Base-by-base conservation (phyloP, 2,797 vertebrate species). In the Coregonus sp. region DNA sequence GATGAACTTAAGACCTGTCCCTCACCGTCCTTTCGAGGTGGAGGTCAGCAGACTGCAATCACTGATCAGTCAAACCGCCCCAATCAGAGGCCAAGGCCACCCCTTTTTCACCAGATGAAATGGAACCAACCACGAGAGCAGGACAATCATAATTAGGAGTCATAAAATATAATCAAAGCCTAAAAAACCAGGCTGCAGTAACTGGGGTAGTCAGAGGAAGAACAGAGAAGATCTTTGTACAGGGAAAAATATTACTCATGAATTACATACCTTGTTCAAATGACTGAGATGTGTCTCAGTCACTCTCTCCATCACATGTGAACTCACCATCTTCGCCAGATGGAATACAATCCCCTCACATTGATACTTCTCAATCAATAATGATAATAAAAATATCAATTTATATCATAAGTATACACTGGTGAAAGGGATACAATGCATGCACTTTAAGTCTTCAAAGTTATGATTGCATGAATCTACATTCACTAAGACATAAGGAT, bases 1-100 rank as follows among this genome's bases (percentile, higher is more conserved):
- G 86, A 92, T 94, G 94, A 94, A 94, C 93, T 94, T 94, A 93
- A 95, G 93, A 93, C 82, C 87, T 93, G 93, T 93, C 93, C 91
- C 87, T 92, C 91, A 94, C 89, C 86, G 92, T 95, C 94, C 88
- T 79, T 81, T 78, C 84, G 88, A 91, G 90, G 86, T 88, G 88
- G 86, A 93, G 94, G 94, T 95, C 93, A 94, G 79, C 87, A 88
- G 86, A 89, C 89, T 89, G 87, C 83, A 5, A 25, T 78, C 40
- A 74, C 75, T 80, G 90, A 89, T 89, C 83, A 54, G 83, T 84
- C 65, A 15, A 77, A 88, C 86, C 84, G 82, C 82, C 84, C 85
- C 85, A 80, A 79, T 84, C 87, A 76, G 82, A 78, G 33, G 83
- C 81, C 78, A 80, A 84, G 82, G 78, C 76, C 4, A 83, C 79